Conservation (phyloP, 92 coral and sea anemone species). For the Palythoa grandiflora region DNA sequence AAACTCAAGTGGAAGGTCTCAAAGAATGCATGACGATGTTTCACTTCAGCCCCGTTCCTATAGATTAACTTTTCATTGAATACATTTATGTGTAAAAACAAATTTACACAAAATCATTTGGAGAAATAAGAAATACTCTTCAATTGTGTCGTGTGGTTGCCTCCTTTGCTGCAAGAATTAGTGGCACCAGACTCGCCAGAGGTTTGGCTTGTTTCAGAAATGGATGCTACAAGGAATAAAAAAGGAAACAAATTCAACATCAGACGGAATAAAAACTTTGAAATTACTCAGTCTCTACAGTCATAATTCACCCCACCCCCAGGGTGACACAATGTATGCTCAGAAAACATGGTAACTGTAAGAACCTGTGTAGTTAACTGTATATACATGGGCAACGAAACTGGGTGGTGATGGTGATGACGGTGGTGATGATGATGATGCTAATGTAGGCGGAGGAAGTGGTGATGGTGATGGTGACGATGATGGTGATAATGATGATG, state of each 20-base stretch:
- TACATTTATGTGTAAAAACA: slow-evolving; percentile 5
- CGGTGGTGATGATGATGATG: no score
- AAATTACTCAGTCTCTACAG: no score
- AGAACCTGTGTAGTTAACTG: no score
- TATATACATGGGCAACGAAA: no score
- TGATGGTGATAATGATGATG: no score
- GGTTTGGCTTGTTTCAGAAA: slow-evolving; percentile 99
- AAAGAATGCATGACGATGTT: not conserved
- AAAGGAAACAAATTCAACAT: slow-evolving; percentile 8
- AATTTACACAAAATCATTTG: slow-evolving; percentile 6
- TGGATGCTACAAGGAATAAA: slow-evolving; percentile 82
- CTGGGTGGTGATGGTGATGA: not conserved
- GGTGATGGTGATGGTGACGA: not conserved
- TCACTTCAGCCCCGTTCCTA: not conserved
- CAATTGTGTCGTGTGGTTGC: slow-evolving; percentile 89
- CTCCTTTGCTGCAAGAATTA: slow-evolving; percentile 97
- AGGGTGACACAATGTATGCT: not conserved
- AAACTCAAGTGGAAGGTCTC: not conserved
- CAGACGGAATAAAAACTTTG: not conserved
- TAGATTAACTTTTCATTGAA: not conserved
- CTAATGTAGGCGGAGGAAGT: no score
- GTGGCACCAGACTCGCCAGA: slow-evolving; percentile 97
- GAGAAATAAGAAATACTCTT: not conserved
- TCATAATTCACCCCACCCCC: not conserved
- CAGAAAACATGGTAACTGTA: no score